Conservation (phyloP, 2,113 vertebrate genomes). For the Amphiprion ocellaris region DNA sequence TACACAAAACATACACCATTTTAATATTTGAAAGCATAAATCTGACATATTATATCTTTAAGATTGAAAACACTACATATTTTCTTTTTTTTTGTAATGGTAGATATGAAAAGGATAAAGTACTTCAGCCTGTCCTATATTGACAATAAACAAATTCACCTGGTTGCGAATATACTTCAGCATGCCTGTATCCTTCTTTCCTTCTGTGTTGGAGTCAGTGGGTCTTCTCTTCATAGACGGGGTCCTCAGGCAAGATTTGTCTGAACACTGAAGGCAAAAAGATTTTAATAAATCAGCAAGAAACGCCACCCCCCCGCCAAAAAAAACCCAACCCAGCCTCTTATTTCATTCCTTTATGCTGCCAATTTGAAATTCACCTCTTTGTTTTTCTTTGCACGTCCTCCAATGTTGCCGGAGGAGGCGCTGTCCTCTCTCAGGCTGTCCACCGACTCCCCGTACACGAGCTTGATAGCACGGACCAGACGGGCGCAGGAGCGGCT, state of each 20-base stretch:
- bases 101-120: too few species aligned
- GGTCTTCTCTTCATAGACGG: conserved; percentile 96
- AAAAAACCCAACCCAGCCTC: neutral
- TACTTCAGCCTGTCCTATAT: too few species aligned
- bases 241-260: conserved; percentile 96
- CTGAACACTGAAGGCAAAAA: conserved; percentile 88
- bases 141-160: conserved; percentile 79
- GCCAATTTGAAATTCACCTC: conserved; percentile 84
- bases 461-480: conserved; percentile 95
- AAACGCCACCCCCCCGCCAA: neutral
- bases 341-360: neutral
- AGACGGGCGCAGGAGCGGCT: conserved; percentile 96
- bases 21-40: too few species aligned
- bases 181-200: conserved; percentile 98
- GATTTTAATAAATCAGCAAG: neutral
- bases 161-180: conserved; percentile 98
- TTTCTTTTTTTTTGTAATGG: too few species aligned
- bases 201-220: conserved; percentile 90
- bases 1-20: too few species aligned
- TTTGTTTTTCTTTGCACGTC: conserved; percentile 93
- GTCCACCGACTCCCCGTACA: conserved; percentile 96
- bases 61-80: too few species aligned
- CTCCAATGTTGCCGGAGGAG: conserved; percentile 71
- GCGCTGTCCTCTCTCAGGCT: conserved; percentile 88
- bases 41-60: too few species aligned